phyloP scores from a whole-genome alignment of 2,888 invertebrate species.

The Phaedon cochleariae region DNA sequence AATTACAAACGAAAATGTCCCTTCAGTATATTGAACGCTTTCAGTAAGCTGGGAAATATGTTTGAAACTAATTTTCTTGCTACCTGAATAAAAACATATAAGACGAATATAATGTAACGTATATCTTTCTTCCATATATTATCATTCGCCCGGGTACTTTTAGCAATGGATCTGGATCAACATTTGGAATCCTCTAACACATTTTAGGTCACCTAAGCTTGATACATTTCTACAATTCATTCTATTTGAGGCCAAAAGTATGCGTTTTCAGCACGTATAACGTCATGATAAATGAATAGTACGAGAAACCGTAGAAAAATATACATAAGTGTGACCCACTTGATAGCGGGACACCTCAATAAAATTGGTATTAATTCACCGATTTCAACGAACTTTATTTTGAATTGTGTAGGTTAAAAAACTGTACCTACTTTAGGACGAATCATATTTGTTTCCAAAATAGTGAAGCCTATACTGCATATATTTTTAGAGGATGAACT shows the following conservation, averaged over 20 bases:
- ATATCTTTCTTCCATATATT: neutral
- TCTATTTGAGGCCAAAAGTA: constrained; percentile 14
- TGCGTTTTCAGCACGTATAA: neutral
- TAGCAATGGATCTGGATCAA: neutral
- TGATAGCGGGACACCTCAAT: no score
- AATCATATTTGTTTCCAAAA: no score
- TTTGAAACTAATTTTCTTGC: constrained; percentile 5
- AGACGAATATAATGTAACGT: neutral
- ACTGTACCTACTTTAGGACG: no score
- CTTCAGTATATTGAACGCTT: constrained; percentile 66
- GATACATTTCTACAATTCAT: constrained; percentile 11
- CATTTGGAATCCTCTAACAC: neutral
- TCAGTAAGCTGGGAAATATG: constrained; percentile 48
- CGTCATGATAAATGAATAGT: neutral
- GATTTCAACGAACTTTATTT: no score
- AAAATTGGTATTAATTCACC: no score
- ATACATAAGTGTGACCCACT: neutral
- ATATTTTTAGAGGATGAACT: no score
- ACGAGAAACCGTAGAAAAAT: neutral
- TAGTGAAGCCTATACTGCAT: no score
- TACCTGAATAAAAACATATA: constrained; percentile 5
- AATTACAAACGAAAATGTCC: constrained; percentile 65
- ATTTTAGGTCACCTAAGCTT: neutral
- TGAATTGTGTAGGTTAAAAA: no score
- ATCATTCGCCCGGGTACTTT: neutral